Conservation (phyloP, 2,113 vertebrate genomes). For the Tenebrosternarchus preto region DNA sequence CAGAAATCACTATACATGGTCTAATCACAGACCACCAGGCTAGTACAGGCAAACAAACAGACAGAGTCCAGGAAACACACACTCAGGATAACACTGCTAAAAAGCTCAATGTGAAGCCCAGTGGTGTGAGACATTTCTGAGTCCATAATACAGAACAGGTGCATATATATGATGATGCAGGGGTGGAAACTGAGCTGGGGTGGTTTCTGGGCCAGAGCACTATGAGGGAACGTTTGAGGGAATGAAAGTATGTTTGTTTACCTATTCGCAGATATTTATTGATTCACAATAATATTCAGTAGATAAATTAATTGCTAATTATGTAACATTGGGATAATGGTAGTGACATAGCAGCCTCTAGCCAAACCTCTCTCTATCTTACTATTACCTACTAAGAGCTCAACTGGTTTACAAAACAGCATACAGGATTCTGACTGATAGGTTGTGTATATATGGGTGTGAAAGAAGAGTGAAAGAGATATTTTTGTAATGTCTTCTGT, state of each 20-base stretch:
- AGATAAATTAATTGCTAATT: not conserved
- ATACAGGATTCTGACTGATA: conserved; percentile 7
- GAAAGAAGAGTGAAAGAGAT: not conserved
- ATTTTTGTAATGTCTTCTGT: not conserved
- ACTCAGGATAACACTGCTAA: no score
- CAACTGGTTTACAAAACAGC: conserved; percentile 4
- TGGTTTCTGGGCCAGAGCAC: no score
- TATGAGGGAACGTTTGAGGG: no score
- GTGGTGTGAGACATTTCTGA: no score
- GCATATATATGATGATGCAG: no score
- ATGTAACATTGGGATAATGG: not conserved
- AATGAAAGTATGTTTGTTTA: not conserved
- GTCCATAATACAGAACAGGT: no score
- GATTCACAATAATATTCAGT: not conserved
- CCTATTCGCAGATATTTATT: not conserved
- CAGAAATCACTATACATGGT: no score
- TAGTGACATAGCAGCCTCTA: not conserved
- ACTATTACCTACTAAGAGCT: not conserved
- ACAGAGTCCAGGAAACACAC: no score
- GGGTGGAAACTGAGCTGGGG: no score
- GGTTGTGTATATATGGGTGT: not conserved
- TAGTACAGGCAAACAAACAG: no score
- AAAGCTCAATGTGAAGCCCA: no score
- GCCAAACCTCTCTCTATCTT: not conserved
- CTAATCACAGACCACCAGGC: no score